Percentiles rank a stretch among this genome's conserved stretches.
Conservation (phyloP, 92 coral and sea anemone genomes). For the Phenganax marumi region DNA sequence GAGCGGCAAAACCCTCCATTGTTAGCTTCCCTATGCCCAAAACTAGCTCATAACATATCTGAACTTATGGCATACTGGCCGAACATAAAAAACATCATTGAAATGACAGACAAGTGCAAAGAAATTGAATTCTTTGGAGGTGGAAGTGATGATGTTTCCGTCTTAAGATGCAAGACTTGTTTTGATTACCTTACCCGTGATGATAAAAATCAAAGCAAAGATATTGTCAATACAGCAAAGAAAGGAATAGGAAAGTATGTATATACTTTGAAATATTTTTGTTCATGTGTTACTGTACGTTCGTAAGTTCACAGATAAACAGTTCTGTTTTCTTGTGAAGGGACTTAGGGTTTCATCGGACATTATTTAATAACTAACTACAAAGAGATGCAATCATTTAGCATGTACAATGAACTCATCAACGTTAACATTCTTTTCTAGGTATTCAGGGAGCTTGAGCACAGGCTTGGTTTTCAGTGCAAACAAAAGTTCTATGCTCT, state of each 20-base stretch:
- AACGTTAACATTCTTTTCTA: slow-evolving; percentile 11
- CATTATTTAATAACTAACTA: neutral
- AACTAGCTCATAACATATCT: too few species aligned
- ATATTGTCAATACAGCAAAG: slow-evolving; percentile 11
- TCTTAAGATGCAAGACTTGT: slow-evolving; percentile 24
- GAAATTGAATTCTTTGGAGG: slow-evolving; percentile 3
- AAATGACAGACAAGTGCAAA: slow-evolving; percentile 6
- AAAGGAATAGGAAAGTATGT: neutral
- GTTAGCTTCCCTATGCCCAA: too few species aligned
- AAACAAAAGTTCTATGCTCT: slow-evolving; percentile 14
- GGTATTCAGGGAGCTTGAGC: slow-evolving; percentile 19
- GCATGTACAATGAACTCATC: too few species aligned
- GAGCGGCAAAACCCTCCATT: neutral
- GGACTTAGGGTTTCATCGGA: neutral
- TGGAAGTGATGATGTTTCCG: slow-evolving; percentile 21
- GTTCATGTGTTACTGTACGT: slow-evolving; percentile 1
- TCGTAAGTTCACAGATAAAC: neutral
- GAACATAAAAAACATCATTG: slow-evolving; percentile 12
- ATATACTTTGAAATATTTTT: neutral
- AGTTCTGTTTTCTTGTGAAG: neutral
- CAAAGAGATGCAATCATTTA: too few species aligned
- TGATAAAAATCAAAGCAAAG: neutral
- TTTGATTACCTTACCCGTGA: slow-evolving; percentile 14
- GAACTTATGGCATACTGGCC: too few species aligned
- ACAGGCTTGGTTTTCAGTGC: slow-evolving; percentile 17